Base-by-base conservation (phyloP, 2,888 invertebrate genomes). In the Tipula confusa region DNA sequence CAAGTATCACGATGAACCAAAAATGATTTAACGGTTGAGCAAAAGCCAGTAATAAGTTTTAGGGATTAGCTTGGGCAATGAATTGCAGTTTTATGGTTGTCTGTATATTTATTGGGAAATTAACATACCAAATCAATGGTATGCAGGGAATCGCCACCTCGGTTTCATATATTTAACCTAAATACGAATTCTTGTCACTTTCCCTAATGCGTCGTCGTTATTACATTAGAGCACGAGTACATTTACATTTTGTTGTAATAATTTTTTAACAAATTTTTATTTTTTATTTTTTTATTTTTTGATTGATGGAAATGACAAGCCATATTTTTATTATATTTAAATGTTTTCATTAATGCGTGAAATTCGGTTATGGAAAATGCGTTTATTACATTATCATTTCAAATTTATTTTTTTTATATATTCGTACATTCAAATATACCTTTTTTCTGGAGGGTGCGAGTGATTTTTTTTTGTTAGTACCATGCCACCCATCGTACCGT, bases 311-410 rank as follows among this genome's bases (percentile, higher is more conserved):
- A 64, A 24, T 64, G 64, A 64, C 64, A 64, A 64, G 24, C 9
- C 18, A 9, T 24, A 64, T 33, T 64, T 64, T 64, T 64, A 24
- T 64, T 64, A 24, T 24, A 64, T 64, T 64, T 64, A 64, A 64
- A 64, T 64, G 24, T 64, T 64, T 64, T 64, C 64, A 64, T 64
- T 64, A 64, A 64, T 64, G 64, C 64, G 64, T 64, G 64, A 64
- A 64, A 64, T 64, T 64, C 24, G 64, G 64, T 64, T 64, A 64
- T 64, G 64, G 64, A 64, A 64, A 64, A 64, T 64, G 64, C 64
- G 64, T 64, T 64, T 64, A 64, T 64, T 64, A 64, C 64, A 64
- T 64, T 64, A 64, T 64, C 64, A 64, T 64, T 64, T 64, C 64
- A 64, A 64, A 24, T 64, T 64, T 64, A 24, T 64, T 64, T 64